Conservation (phyloP, 2,888 invertebrate genomes). For the Nomada goodeniana region DNA sequence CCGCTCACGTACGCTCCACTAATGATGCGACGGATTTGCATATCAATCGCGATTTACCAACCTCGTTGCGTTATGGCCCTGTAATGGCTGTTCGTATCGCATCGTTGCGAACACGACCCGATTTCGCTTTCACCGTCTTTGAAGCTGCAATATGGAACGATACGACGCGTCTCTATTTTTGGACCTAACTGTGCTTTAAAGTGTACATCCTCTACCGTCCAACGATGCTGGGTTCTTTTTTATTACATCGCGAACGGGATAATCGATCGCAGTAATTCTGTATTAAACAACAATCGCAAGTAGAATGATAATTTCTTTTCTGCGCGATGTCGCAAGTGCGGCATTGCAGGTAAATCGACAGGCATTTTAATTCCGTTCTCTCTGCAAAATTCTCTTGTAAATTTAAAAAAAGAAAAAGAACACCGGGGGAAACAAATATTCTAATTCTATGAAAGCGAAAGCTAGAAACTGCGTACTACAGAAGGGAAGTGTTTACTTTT, state of each 20-base stretch:
- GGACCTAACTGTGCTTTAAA: conserved; percentile 16
- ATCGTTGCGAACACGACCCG: conserved; percentile 26
- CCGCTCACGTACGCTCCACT: conserved; percentile 64
- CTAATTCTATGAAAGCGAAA: not conserved
- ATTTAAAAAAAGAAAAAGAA: too few relatives aligned
- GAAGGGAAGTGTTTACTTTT: not conserved
- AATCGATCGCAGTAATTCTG: not conserved
- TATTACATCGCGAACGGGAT: not conserved
- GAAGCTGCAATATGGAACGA: conserved; percentile 29
- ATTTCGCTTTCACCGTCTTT: conserved; percentile 52
- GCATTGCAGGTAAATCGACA: too few relatives aligned
- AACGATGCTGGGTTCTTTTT: not conserved
- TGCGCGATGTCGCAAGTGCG: too few relatives aligned
- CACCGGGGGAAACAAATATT: too few relatives aligned
- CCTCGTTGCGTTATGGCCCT: conserved; percentile 54
- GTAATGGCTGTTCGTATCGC: conserved; percentile 52
- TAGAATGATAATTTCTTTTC: too few relatives aligned
- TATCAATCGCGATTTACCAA: conserved; percentile 78
- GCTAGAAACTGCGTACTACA: too few relatives aligned
- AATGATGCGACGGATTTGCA: conserved; percentile 80
- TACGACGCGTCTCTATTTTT: conserved; percentile 26
- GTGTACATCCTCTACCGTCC: not conserved
- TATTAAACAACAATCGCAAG: too few relatives aligned
- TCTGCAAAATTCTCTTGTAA: too few relatives aligned
- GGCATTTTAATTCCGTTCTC: too few relatives aligned